Base-by-base conservation (phyloP, 2,113 vertebrate genomes). In the Chauna torquata region DNA sequence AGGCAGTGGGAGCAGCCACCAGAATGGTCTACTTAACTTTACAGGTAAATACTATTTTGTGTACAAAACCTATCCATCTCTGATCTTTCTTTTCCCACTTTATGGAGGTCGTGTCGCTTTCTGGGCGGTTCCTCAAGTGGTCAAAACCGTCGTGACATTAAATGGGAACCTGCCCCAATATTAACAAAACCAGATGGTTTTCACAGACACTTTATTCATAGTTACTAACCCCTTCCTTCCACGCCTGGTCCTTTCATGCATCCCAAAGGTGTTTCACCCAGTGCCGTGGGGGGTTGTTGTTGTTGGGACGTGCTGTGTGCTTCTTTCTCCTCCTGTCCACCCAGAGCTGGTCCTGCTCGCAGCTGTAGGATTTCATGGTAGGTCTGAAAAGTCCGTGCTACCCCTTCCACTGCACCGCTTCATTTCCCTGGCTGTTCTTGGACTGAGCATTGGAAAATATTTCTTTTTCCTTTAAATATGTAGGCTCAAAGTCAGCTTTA, bases 11-110 rank as follows among this genome's bases (percentile, higher is more conserved):
- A 23, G 16, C 86, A 97, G 93, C 92, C 68, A 68, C 40, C 94
- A 96, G 76, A 91, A 97, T 97, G 96, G 65, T 95, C 94, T 96
- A 62, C 92, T 72, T 93, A 55, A 94, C 72, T 86, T 55, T 97
- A 7, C 96, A 97, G 97, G 97, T 97, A 97, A 96, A 80, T 68
- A 2, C 72, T 7, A 6, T 22, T 61, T n/a, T 42, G 1, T 1
- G 12, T 5, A 18, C 61, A 28, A 52, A 42, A 12, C 77, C 54
- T 88, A 7, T 44, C 24, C 58, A 9, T 8, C 45, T 54, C 81
- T 4, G 5, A 49, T 61, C 57, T 90, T 11, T 4, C 65, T 40
- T 66, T 82, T 64, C 11, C 27, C 82, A 3, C 71, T 84, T 71
- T 36, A 5, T 59, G 59, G 66, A 91, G 44, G 49, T 45, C 42